Percentiles rank a stretch among this genome's conserved stretches.
Conservation (phyloP, 92 coral and sea anemone species). For the Epizoanthus fatuus region DNA sequence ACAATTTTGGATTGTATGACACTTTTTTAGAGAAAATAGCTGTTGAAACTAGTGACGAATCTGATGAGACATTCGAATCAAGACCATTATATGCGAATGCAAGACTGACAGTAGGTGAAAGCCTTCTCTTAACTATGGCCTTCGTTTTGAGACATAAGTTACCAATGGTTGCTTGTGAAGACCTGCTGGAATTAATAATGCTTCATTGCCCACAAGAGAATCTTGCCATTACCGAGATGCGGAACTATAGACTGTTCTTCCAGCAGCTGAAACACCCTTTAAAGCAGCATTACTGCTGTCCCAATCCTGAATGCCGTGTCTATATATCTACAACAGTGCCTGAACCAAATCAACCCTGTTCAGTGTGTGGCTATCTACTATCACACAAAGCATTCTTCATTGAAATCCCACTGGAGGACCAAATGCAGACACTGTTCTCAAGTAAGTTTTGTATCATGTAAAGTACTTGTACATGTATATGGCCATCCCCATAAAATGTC, state of each 20-base stretch:
- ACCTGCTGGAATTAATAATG: constrained; percentile 15
- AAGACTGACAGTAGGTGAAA: constrained; percentile 17
- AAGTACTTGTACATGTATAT: not conserved
- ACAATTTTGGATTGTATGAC: too few relatives aligned
- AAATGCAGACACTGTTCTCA: constrained; percentile 23
- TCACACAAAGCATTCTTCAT: too few relatives aligned
- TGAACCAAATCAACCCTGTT: not conserved
- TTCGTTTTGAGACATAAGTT: constrained; percentile 19
- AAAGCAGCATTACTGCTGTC: constrained; percentile 16
- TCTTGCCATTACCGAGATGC: not conserved
- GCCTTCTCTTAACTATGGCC: constrained; percentile 23
- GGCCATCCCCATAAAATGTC: too few relatives aligned
- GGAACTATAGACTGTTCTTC: constrained; percentile 3
- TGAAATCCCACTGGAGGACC: constrained; percentile 33
- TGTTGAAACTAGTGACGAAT: too few relatives aligned
- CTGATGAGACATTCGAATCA: too few relatives aligned
- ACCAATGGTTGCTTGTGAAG: constrained; percentile 10
- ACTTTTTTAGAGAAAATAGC: too few relatives aligned
- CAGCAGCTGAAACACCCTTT: constrained; percentile 16
- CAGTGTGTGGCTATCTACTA: too few relatives aligned
- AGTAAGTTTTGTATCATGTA: constrained; percentile 6
- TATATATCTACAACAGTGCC: not conserved
- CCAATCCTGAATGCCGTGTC: not conserved
- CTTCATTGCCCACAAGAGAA: constrained; percentile 23
- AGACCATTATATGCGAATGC: not conserved